Evolutionary conservation across 2,888 invertebrate species (phyloP).

Genomic region (Andricus quercusramuli): DNA sequence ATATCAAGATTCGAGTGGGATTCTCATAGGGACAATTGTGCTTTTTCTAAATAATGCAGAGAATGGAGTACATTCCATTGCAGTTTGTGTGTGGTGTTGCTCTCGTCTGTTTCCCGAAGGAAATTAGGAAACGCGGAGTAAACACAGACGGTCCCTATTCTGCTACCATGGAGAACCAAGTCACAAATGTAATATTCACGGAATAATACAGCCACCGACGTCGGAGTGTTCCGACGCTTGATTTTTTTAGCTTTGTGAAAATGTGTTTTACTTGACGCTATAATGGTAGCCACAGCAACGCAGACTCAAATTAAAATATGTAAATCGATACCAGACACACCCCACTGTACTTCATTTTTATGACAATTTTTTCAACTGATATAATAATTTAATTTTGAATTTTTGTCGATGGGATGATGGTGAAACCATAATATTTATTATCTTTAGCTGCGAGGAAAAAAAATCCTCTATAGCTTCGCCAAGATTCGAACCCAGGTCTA

Average conservation of each 20-base stretch:
- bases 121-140: conserved; percentile 76
- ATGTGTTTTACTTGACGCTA: conserved; percentile 46
- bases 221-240: conserved; percentile 43
- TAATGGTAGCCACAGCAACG: conserved; percentile 56
- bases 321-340: conserved; percentile 44
- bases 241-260: conserved; percentile 22
- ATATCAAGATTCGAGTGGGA: conserved; percentile 52
- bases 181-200: conserved; percentile 78
- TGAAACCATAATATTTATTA: no score
- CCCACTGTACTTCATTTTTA: neutral
- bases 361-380: neutral
- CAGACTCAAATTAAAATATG: conserved; percentile 54
- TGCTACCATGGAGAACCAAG: conserved; percentile 62
- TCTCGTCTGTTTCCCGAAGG: conserved; percentile 77
- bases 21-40: conserved; percentile 58
- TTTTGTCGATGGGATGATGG: no score
- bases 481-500: no score
- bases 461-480: no score
- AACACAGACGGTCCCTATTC: conserved; percentile 60
- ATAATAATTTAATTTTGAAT: neutral
- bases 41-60: conserved; percentile 68
- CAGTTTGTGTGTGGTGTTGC: conserved; percentile 71
- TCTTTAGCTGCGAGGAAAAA: no score
- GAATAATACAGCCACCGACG: conserved; percentile 71
- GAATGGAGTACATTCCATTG: conserved; percentile 64